phyloP scores from a whole-genome alignment of 2,797 vertebrate genomes.

The Myotis pilosus region DNA sequence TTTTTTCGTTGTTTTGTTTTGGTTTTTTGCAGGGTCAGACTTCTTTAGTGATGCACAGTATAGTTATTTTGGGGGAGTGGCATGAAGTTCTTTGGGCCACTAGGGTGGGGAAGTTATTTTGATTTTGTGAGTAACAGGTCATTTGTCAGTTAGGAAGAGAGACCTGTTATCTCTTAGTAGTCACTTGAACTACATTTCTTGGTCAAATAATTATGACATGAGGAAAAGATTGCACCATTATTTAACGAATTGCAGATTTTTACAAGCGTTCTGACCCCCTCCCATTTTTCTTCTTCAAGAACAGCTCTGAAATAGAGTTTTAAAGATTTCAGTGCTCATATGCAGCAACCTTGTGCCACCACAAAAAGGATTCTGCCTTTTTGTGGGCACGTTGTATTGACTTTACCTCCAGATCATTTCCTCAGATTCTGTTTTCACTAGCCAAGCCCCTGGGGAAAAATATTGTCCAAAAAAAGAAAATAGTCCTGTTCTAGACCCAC shows the following conservation, averaged over 20 bases:
- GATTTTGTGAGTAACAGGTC: slow-evolving; percentile 41
- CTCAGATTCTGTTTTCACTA: slow-evolving; percentile 45
- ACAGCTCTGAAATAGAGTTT: neutral
- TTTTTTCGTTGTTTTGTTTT: neutral
- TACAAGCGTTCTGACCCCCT: neutral
- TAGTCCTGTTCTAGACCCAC: slow-evolving; percentile 51
- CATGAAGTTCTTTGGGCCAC: slow-evolving; percentile 28
- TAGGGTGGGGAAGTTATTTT: slow-evolving; percentile 53
- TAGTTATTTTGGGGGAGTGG: slow-evolving; percentile 18
- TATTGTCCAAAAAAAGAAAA: slow-evolving; percentile 33
- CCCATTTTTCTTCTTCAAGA: slow-evolving; percentile 6
- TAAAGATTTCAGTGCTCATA: neutral
- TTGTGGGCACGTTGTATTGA: neutral
- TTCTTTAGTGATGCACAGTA: slow-evolving; percentile 32
- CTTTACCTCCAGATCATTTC: neutral
- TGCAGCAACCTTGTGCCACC: neutral
- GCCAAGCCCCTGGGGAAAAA: neutral
- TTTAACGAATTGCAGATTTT: slow-evolving; percentile 58
- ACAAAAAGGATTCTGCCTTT: neutral
- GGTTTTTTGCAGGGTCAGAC: slow-evolving; percentile 71
- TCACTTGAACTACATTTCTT: slow-evolving; percentile 64
- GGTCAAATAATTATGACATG: slow-evolving; percentile 56
- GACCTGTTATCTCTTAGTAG: slow-evolving; percentile 29
- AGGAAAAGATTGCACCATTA: slow-evolving; percentile 40
- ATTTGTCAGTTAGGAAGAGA: slow-evolving; percentile 39